phyloP scores from a whole-genome alignment of 2,888 invertebrate species.

The Dorcus parallelipipedus region DNA sequence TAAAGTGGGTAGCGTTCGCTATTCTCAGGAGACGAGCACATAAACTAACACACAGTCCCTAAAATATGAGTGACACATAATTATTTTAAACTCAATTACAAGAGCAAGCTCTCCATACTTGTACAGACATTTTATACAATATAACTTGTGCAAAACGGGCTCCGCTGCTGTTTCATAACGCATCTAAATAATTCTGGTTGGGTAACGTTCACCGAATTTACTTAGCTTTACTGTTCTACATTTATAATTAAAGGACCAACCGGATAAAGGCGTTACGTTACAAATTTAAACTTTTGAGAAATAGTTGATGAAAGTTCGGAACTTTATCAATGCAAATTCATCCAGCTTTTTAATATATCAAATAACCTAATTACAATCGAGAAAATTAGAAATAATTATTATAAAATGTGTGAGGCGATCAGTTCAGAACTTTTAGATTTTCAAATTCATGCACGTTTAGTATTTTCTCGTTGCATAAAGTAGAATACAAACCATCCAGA shows the following conservation, averaged over 20 bases:
- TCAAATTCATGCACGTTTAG: too few species aligned
- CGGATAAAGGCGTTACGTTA: too few species aligned
- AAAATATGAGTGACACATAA: conserved; percentile 20
- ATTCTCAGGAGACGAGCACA: conserved; percentile 16
- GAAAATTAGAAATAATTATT: too few species aligned
- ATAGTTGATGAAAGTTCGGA: too few species aligned
- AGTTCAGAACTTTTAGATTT: too few species aligned
- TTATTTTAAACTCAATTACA: conserved; percentile 21
- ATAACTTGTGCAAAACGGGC: conserved; percentile 10
- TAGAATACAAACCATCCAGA: too few species aligned
- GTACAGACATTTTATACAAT: conserved; percentile 14
- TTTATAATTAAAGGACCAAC: not conserved
- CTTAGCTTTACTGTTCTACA: not conserved
- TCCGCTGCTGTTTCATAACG: not conserved
- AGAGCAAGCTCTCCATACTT: conserved; percentile 9
- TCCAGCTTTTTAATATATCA: too few species aligned
- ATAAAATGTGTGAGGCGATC: too few species aligned
- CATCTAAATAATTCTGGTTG: not conserved
- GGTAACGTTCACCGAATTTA: not conserved
- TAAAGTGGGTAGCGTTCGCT: conserved; percentile 25
- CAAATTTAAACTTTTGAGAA: too few species aligned
- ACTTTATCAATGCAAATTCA: too few species aligned
- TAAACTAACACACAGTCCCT: conserved; percentile 7
- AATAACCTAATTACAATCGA: too few species aligned
- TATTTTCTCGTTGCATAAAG: too few species aligned